Percentiles rank a stretch among this genome's conserved stretches.
phyloP scores from a whole-genome alignment of 2,888 invertebrate genomes.

The Gnatocerus cornutus region DNA sequence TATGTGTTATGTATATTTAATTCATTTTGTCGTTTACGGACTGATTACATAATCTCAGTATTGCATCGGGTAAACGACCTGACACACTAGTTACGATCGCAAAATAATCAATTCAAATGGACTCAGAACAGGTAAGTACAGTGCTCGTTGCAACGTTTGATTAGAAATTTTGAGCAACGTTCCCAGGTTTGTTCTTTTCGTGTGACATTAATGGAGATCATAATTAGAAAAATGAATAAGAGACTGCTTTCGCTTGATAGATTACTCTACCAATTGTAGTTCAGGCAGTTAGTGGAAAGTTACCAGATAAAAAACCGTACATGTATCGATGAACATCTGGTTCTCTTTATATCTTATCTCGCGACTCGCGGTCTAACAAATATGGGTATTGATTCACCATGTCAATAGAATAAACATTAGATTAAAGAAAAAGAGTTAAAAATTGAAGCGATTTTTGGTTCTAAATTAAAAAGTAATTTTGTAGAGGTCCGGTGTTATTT shows the following conservation, averaged over 20 bases:
- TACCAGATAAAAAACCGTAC: constrained; percentile 5
- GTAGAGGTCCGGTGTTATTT: too few relatives aligned
- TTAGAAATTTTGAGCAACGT: not conserved
- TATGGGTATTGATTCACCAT: not conserved
- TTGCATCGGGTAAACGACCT: constrained; percentile 38
- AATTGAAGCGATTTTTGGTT: too few relatives aligned
- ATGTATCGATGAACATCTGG: not conserved
- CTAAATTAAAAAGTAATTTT: too few relatives aligned
- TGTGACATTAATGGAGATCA: not conserved
- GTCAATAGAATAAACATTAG: not conserved
- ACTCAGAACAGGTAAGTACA: constrained; percentile 1
- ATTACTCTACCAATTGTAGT: not conserved
- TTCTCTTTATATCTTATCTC: constrained; percentile 25
- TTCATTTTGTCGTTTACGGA: constrained; percentile 29
- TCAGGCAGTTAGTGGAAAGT: not conserved
- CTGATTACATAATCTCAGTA: constrained; percentile 36
- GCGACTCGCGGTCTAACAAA: constrained; percentile 35
- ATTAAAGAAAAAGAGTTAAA: not conserved
- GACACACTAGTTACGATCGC: constrained; percentile 27
- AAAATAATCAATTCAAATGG: constrained; percentile 26
- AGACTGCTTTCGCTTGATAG: not conserved
- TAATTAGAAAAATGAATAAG: not conserved
- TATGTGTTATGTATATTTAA: constrained; percentile 18
- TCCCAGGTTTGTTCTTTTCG: not conserved
- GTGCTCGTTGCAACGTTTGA: not conserved